Conservation (phyloP, 2,113 vertebrate genomes). For the Boleophthalmus pectinirostris region DNA sequence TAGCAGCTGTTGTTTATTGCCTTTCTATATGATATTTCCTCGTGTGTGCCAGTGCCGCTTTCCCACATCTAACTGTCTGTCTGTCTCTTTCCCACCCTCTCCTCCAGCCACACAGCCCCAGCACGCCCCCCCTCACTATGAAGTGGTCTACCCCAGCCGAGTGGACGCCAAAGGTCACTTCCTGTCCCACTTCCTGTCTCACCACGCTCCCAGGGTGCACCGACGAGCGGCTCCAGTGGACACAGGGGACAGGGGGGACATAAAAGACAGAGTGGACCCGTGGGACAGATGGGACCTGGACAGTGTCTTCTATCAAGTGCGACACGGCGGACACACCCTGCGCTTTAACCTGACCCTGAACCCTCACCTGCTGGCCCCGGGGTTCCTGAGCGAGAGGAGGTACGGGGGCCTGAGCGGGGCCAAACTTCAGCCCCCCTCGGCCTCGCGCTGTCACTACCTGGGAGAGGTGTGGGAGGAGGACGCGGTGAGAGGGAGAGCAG, state of each 20-base stretch:
- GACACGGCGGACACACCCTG: conserved; percentile 76
- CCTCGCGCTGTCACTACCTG: conserved; percentile 83
- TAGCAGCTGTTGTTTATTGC: neutral
- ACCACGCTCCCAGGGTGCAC: conserved; percentile 75
- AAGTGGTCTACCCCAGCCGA: conserved; percentile 87
- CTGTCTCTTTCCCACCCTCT: conserved; percentile 25
- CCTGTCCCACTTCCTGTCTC: conserved; percentile 87
- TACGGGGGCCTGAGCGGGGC: conserved; percentile 75
- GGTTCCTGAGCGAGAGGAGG: conserved; percentile 86
- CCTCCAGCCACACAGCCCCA: conserved; percentile 35
- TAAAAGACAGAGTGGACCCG: neutral
- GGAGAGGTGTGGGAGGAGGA: conserved; percentile 82
- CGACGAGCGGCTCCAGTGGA: conserved; percentile 74
- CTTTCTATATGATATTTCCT: neutral
- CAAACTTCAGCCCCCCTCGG: conserved; percentile 51
- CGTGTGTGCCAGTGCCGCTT: neutral
- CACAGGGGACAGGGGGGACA: neutral
- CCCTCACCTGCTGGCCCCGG: conserved; percentile 81
- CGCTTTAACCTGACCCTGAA: conserved; percentile 89
- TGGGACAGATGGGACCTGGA: conserved; percentile 13
- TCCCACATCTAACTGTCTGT: neutral
- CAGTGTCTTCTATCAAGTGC: conserved; percentile 82
- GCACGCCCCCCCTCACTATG: conserved; percentile 62
- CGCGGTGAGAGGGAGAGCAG: conserved; percentile 76
- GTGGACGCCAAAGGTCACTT: conserved; percentile 87